Conservation (phyloP, 2,113 vertebrate species). For the Gallinago paraguaiae region DNA sequence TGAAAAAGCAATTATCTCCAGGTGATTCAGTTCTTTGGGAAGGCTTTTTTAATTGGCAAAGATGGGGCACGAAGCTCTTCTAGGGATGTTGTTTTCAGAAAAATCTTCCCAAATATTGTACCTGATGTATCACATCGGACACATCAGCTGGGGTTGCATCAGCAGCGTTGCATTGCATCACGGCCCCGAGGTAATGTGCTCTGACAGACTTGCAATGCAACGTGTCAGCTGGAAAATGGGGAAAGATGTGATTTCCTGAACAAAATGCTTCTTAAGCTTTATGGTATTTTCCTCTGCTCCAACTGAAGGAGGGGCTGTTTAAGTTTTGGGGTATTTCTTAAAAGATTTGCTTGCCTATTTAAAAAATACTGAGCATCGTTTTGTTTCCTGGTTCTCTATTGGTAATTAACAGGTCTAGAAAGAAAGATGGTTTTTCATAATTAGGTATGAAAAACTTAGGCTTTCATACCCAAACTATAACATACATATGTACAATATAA, state of each 20-base stretch:
- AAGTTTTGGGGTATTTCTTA: neutral
- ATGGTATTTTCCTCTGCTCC: neutral
- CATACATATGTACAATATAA: neutral
- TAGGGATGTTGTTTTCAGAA: neutral
- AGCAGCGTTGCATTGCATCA: constrained; percentile 41
- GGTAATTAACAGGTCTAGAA: neutral
- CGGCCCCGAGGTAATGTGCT: constrained; percentile 47
- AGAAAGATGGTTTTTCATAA: neutral
- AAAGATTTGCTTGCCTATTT: neutral
- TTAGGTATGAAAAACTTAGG: neutral
- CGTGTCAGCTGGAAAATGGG: constrained; percentile 64
- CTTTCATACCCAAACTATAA: neutral
- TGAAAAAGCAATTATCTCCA: constrained; percentile 50
- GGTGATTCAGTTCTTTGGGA: neutral
- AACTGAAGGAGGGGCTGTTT: neutral
- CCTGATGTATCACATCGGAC: constrained; percentile 63
- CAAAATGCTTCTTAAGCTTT: constrained; percentile 47
- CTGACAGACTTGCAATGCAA: constrained; percentile 48
- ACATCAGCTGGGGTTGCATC: constrained; percentile 55
- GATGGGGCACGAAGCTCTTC: neutral
- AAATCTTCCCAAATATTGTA: constrained; percentile 26
- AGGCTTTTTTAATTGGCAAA: constrained; percentile 18
- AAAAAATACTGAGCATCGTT: neutral
- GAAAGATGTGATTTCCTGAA: constrained; percentile 58
- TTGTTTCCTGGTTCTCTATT: neutral